These are phyloP conservation scores for Cynaeus angustus DNA, from an alignment of 2,888 invertebrate species.

Conservation along the genomic window DNA sequence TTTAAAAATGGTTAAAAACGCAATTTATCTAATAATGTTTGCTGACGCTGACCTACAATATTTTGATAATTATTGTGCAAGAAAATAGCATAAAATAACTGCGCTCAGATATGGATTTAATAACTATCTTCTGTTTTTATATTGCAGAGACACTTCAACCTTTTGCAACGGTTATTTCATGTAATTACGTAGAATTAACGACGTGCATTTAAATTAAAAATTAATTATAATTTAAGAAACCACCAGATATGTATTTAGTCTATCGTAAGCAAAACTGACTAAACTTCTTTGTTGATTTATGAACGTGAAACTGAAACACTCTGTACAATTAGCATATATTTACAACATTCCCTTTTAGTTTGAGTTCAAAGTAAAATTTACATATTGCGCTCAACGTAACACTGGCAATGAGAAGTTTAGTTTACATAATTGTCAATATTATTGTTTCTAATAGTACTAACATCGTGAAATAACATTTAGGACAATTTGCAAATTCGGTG, in stretches of 20 bases:
- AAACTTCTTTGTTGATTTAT: slow-evolving; percentile 1
- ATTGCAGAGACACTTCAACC: slow-evolving; percentile 20
- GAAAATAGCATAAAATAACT: background rate
- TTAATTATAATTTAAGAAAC: slow-evolving; percentile 21
- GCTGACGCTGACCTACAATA: slow-evolving; percentile 18
- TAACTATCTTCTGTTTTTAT: background rate
- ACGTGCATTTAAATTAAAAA: slow-evolving; percentile 32
- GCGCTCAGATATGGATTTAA: background rate
- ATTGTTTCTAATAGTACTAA: background rate
- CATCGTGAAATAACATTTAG: slow-evolving; percentile 21
- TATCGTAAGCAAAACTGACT: background rate
- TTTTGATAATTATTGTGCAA: slow-evolving; percentile 21
- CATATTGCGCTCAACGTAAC: slow-evolving; percentile 7
- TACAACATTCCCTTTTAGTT: background rate
- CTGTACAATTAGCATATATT: background rate
- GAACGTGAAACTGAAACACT: background rate
- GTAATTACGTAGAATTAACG: slow-evolving; percentile 24
- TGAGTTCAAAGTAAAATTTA: slow-evolving; percentile 19
- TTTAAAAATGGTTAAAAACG: too few species aligned
- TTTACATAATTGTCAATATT: slow-evolving; percentile 11
- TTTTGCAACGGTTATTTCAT: slow-evolving; percentile 15
- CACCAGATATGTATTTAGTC: background rate
- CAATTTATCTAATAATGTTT: too few species aligned
- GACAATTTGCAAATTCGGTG: background rate
- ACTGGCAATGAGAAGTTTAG: background rate